Conservation (phyloP, 1,140 invertebrate species). For the Saxidomus purpurata region DNA sequence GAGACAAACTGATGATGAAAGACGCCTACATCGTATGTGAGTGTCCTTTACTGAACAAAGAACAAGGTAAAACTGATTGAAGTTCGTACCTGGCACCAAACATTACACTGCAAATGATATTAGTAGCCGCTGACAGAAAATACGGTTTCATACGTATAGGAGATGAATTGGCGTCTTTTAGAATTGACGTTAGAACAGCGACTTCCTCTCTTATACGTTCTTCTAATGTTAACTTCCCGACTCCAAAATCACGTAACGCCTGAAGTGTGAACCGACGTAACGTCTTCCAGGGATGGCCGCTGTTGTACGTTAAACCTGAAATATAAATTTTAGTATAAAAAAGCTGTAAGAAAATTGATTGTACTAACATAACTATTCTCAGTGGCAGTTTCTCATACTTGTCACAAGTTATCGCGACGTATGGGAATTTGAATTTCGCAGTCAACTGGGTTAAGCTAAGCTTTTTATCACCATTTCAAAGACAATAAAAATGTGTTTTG, state of each 20-base stretch:
- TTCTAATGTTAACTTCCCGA: conserved; percentile 81
- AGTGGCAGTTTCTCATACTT: no score
- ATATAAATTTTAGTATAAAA: not conserved
- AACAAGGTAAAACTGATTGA: no score
- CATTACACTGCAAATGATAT: conserved; percentile 80
- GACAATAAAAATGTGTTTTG: no score
- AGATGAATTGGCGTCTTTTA: conserved; percentile 55
- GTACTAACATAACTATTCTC: no score
- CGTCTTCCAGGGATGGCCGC: conserved; percentile 74
- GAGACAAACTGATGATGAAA: no score
- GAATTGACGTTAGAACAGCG: conserved; percentile 66
- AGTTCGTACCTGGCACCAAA: conserved; percentile 75
- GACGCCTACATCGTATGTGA: no score
- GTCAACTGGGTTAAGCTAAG: no score
- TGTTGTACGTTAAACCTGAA: conserved; percentile 75
- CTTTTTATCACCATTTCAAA: no score
- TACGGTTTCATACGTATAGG: conserved; percentile 72
- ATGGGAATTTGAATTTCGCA: no score
- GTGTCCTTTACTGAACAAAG: no score
- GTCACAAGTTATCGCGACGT: no score
- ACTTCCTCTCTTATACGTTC: conserved; percentile 77
- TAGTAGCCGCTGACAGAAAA: conserved; percentile 73
- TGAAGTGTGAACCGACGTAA: conserved; percentile 94
- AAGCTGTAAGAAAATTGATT: no score
- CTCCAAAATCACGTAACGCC: conserved; percentile 95